phyloP scores from a whole-genome alignment of 2,797 vertebrate genomes.

The Otolemur crassicaudatus region DNA sequence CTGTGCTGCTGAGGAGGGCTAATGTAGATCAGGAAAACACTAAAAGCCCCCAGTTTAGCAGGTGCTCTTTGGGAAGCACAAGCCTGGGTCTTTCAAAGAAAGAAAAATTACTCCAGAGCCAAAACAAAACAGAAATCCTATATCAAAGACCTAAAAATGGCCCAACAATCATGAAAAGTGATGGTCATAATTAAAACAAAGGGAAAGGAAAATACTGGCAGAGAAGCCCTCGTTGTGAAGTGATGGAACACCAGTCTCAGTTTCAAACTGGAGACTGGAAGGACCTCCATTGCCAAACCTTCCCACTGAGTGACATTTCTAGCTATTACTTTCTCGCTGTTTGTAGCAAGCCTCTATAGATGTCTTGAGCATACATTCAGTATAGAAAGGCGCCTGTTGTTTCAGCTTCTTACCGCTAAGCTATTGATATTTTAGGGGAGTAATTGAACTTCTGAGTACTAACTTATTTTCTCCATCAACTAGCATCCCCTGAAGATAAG shows the following conservation, averaged over 20 bases:
- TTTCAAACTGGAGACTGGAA: conserved; percentile 43
- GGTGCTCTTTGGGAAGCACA: background rate
- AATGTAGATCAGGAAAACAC: background rate
- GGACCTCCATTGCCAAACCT: conserved; percentile 75
- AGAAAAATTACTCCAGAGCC: background rate
- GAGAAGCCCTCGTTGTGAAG: background rate
- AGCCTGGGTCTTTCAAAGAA: background rate
- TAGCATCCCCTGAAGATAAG: conserved; percentile 83
- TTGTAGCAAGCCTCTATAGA: conserved; percentile 85
- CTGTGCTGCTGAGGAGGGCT: background rate
- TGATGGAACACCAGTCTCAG: conserved; percentile 9
- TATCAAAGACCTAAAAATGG: conserved; percentile 21
- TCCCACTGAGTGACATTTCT: conserved; percentile 86
- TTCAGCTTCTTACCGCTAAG: conserved; percentile 85
- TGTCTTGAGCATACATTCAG: conserved; percentile 85
- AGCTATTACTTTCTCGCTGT: conserved; percentile 87
- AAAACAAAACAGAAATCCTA: conserved; percentile 27
- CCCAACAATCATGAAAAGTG: background rate
- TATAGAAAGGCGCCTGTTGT: conserved; percentile 84
- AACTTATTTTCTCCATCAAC: conserved; percentile 86
- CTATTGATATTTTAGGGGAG: conserved; percentile 87
- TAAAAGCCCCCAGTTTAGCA: background rate
- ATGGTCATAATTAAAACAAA: conserved; percentile 52
- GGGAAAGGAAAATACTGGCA: conserved; percentile 1
- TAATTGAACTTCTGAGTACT: conserved; percentile 87